Conservation (phyloP, 2,888 invertebrate genomes). For the Trichogramma dendrolimi region DNA sequence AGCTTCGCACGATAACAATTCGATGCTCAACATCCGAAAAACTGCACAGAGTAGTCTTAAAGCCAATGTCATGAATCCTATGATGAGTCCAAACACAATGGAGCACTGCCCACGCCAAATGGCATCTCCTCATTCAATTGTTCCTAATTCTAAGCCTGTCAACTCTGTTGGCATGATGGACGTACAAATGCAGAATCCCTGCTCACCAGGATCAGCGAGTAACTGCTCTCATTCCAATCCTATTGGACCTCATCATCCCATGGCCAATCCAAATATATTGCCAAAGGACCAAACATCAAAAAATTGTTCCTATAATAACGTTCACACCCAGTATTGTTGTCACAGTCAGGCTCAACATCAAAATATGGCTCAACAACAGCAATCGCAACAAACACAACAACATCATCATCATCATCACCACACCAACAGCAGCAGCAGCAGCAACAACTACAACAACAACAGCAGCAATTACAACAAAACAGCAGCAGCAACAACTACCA, state of each 20-base stretch:
- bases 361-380: slow-evolving; percentile 25
- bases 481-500: slow-evolving; percentile 39
- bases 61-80: slow-evolving; percentile 15
- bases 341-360: slow-evolving; percentile 32
- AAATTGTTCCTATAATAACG: slow-evolving; percentile 33
- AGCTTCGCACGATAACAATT: slow-evolving; percentile 20
- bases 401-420: slow-evolving; percentile 39
- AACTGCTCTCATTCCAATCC: slow-evolving; percentile 28
- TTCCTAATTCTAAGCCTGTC: slow-evolving; percentile 26
- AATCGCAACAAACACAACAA: slow-evolving; percentile 23
- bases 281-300: slow-evolving; percentile 24
- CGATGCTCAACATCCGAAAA: slow-evolving; percentile 13
- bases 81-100: slow-evolving; percentile 25
- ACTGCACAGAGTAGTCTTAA: slow-evolving; percentile 8
- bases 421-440: slow-evolving; percentile 35
- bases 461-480: slow-evolving; percentile 29
- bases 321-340: slow-evolving; percentile 32
- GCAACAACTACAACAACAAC: slow-evolving; percentile 23
- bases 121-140: slow-evolving; percentile 27
- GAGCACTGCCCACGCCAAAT: slow-evolving; percentile 31
- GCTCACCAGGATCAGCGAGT: slow-evolving; percentile 21
- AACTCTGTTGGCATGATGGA: slow-evolving; percentile 15
- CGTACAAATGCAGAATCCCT: slow-evolving; percentile 28
- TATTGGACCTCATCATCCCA: slow-evolving; percentile 7
- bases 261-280: slow-evolving; percentile 11